Conservation (phyloP, 2,113 vertebrate genomes). For the Genyomyrus donnyi region DNA sequence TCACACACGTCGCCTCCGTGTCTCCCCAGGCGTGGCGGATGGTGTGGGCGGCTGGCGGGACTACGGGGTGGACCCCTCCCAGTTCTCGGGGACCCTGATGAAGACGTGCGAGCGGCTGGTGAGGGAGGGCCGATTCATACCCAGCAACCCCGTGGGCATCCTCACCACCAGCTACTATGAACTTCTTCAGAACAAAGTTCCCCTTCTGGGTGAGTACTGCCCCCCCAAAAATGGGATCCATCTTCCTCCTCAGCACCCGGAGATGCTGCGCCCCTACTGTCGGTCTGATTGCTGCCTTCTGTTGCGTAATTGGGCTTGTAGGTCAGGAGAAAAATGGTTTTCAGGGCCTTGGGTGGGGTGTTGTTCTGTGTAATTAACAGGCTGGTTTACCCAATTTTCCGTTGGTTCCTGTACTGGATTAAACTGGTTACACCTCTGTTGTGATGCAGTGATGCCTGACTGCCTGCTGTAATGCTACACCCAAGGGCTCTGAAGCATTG, state of each 20-base stretch:
- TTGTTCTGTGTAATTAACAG: background rate
- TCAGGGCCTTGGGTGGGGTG: background rate
- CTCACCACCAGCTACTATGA: constrained; percentile 91
- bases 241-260: background rate
- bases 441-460: background rate
- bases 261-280: background rate
- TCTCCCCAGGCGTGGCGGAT: constrained; percentile 81
- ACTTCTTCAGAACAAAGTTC: constrained; percentile 96
- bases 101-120: constrained; percentile 90
- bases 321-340: background rate
- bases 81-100: constrained; percentile 98
- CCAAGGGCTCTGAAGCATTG: background rate
- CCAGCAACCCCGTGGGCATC: constrained; percentile 87
- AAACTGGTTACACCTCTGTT: background rate
- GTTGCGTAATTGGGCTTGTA: background rate
- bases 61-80: constrained; percentile 95
- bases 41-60: constrained; percentile 97
- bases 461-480: background rate
- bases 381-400: background rate
- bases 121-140: constrained; percentile 90
- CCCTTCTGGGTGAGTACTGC: constrained; percentile 80
- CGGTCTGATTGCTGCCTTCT: background rate
- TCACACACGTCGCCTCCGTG: background rate
- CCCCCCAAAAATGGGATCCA: background rate
- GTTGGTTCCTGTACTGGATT: background rate